phyloP scores from a whole-genome alignment of 1,140 invertebrate species.

The Brachystomella parvula region DNA sequence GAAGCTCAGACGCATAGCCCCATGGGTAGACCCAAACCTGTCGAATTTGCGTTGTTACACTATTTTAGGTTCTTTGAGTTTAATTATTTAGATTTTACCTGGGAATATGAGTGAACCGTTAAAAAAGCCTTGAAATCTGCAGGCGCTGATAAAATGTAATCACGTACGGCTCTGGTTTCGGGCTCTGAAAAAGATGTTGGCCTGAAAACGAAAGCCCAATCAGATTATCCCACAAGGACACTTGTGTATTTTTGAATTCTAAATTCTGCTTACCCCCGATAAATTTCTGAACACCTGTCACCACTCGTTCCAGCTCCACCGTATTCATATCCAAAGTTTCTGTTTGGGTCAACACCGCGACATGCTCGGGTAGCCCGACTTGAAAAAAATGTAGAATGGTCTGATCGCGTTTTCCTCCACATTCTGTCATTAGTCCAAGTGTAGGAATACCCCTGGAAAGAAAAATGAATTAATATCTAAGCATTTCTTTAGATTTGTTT shows the following conservation, averaged over 20 bases:
- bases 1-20: slow-evolving; percentile 52
- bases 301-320: slow-evolving; percentile 10
- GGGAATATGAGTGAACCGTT: slow-evolving; percentile 19
- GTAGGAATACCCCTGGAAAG: slow-evolving; percentile 68
- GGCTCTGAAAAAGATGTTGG: slow-evolving; percentile 20
- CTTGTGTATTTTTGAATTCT: neutral
- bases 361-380: slow-evolving; percentile 10
- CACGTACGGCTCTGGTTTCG: slow-evolving; percentile 17
- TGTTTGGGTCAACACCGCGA: slow-evolving; percentile 24
- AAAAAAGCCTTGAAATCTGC: slow-evolving; percentile 11
- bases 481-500: too few relatives aligned
- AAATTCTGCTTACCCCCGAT: slow-evolving; percentile 11
- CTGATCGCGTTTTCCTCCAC: slow-evolving; percentile 26
- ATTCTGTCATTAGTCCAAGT: slow-evolving; percentile 50
- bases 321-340: slow-evolving; percentile 24
- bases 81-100: slow-evolving; percentile 4
- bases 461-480: too few relatives aligned
- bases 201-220: neutral
- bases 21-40: slow-evolving; percentile 48
- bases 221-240: neutral
- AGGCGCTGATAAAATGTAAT: slow-evolving; percentile 13
- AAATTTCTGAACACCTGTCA: slow-evolving; percentile 12
- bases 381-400: neutral
- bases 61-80: too few relatives aligned
- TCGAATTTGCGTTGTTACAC: neutral